phyloP scores from a whole-genome alignment of 2,888 invertebrate genomes.

The Pristionchus japonicus region DNA sequence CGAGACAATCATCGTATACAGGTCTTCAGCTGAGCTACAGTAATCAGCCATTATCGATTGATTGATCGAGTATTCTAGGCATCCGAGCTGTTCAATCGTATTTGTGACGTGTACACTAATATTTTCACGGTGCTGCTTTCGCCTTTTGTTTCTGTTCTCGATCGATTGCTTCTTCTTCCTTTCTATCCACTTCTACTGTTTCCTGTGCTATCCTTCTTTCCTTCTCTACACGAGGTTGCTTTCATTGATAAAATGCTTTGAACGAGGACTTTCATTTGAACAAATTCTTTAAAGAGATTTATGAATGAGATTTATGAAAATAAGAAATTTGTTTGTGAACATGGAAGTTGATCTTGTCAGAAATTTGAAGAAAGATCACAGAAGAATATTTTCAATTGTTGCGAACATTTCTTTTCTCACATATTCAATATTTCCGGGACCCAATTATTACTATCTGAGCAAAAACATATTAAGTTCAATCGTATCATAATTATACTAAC shows the following conservation, averaged over 20 bases:
- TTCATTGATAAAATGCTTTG: neutral
- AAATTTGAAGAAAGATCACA: too few species aligned
- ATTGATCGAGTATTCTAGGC: constrained; percentile 28
- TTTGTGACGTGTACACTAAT: neutral
- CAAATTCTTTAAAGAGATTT: too few species aligned
- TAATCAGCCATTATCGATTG: neutral
- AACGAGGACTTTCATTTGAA: neutral
- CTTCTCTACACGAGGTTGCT: constrained; percentile 7
- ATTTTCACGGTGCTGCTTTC: constrained; percentile 19
- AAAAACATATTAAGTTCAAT: too few species aligned
- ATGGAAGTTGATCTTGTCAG: too few species aligned
- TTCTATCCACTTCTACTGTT: neutral
- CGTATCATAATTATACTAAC: too few species aligned
- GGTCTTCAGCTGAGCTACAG: constrained; percentile 59
- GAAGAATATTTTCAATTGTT: too few species aligned
- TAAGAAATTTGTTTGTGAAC: too few species aligned
- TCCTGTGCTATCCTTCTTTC: constrained; percentile 10
- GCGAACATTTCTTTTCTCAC: too few species aligned
- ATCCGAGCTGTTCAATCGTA: constrained; percentile 10
- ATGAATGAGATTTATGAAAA: too few species aligned
- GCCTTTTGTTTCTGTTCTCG: neutral
- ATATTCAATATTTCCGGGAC: too few species aligned
- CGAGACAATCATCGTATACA: constrained; percentile 93
- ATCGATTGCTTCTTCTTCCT: neutral
- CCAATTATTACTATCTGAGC: too few species aligned